These are phyloP conservation scores for Cetonia aurata DNA, from an alignment of 2,888 invertebrate species.

Conservation along the genomic window DNA sequence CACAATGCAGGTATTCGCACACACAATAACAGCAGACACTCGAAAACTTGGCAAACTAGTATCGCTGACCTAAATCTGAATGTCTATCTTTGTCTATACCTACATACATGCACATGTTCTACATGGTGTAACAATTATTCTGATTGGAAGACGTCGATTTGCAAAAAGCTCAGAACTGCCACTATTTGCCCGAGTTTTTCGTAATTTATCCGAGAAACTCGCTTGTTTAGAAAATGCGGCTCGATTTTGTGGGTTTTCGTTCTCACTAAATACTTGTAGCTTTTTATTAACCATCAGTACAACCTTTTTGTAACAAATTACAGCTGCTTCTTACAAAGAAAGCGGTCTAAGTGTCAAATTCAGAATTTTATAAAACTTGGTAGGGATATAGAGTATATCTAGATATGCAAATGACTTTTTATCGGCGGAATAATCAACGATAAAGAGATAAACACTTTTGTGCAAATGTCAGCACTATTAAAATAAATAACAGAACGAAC, in stretches of 20 bases:
- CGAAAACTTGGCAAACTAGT: constrained; percentile 48
- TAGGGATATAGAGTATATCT: no score
- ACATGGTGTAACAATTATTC: constrained; percentile 39
- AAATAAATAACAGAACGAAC: no score
- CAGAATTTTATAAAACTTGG: no score
- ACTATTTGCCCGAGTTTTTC: background rate
- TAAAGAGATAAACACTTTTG: no score
- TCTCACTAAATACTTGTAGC: background rate
- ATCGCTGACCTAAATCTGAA: constrained; percentile 51
- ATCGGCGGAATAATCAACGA: no score
- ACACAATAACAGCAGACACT: constrained; percentile 32
- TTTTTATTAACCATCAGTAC: no score
- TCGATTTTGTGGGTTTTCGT: background rate
- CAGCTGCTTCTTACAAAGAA: no score
- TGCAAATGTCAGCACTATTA: no score
- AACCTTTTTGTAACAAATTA: no score
- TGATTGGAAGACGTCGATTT: constrained; percentile 25
- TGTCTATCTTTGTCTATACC: constrained; percentile 39
- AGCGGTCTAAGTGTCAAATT: no score
- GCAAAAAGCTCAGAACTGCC: constrained; percentile 2
- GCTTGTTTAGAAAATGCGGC: background rate
- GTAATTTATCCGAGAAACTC: constrained; percentile 7
- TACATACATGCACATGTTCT: constrained; percentile 19
- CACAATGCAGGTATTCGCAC: constrained; percentile 39
- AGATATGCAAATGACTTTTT: no score